A percentile compares a stretch with the other conserved stretches of the same genome.
Evolutionary conservation across 2,113 vertebrate species (phyloP).

Genomic region (Potamarius usumacintae): DNA sequence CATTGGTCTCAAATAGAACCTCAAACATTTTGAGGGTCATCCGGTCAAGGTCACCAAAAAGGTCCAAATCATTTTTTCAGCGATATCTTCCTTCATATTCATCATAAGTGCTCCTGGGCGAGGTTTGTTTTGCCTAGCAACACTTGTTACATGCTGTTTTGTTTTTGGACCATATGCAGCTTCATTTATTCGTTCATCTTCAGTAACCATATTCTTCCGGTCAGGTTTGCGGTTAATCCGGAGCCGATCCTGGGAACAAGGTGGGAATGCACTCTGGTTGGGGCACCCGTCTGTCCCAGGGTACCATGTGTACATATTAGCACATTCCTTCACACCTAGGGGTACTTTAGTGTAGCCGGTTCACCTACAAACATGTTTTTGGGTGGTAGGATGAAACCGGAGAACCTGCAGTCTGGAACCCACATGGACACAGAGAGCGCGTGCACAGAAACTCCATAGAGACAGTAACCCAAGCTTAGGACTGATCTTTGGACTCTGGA

Average conservation of each 20-base stretch:
- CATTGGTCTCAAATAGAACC: too few relatives aligned
- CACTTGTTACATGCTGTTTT: too few relatives aligned
- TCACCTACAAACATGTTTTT: neutral
- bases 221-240: neutral
- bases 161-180: too few relatives aligned
- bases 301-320: neutral
- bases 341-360: neutral
- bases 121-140: too few relatives aligned
- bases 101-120: too few relatives aligned
- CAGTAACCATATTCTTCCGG: neutral
- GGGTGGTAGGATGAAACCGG: neutral
- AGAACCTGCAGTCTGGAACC: neutral
- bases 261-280: neutral
- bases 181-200: neutral
- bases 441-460: neutral
- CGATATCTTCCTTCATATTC: too few relatives aligned
- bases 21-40: too few relatives aligned
- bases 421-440: neutral
- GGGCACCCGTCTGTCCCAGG: neutral
- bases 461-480: neutral
- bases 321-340: neutral
- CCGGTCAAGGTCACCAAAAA: too few relatives aligned
- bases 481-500: neutral
- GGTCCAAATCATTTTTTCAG: too few relatives aligned
- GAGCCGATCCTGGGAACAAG: neutral